Conservation (phyloP, 2,113 vertebrate genomes). For the Varanus salvator region DNA sequence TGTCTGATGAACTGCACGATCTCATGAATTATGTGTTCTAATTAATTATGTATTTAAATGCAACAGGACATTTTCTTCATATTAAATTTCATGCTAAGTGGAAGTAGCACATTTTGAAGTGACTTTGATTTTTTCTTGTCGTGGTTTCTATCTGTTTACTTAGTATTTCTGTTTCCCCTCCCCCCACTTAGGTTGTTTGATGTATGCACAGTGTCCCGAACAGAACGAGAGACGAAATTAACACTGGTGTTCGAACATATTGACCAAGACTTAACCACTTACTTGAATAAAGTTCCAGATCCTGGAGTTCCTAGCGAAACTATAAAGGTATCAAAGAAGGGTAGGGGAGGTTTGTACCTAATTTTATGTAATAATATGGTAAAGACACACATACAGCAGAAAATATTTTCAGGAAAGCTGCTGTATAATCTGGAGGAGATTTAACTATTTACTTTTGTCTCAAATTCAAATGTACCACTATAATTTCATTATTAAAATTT, state of each 20-base stretch:
- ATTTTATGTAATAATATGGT: conserved; percentile 40
- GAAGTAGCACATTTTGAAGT: not conserved
- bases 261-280: conserved; percentile 98
- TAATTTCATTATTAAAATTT: conserved; percentile 36
- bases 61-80: not conserved
- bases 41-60: not conserved
- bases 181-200: conserved; percentile 89
- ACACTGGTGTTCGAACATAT: conserved; percentile 98
- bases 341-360: conserved; percentile 30
- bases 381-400: not conserved
- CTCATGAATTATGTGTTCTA: not conserved
- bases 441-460: not conserved
- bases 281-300: conserved; percentile 97
- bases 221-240: conserved; percentile 96
- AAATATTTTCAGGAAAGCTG: not conserved
- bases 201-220: conserved; percentile 96
- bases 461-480: not conserved
- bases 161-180: conserved; percentile 53
- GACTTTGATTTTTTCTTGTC: not conserved
- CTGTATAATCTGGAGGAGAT: not conserved
- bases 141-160: conserved; percentile 45
- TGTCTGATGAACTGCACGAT: not conserved
- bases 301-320: conserved; percentile 97
- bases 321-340: conserved; percentile 88
- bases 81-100: not conserved